A percentile compares a stretch with the other conserved stretches of the same genome.
Evolutionary conservation across 2,888 invertebrate genomes (phyloP).

Genomic region (Calameuta idolon): DNA sequence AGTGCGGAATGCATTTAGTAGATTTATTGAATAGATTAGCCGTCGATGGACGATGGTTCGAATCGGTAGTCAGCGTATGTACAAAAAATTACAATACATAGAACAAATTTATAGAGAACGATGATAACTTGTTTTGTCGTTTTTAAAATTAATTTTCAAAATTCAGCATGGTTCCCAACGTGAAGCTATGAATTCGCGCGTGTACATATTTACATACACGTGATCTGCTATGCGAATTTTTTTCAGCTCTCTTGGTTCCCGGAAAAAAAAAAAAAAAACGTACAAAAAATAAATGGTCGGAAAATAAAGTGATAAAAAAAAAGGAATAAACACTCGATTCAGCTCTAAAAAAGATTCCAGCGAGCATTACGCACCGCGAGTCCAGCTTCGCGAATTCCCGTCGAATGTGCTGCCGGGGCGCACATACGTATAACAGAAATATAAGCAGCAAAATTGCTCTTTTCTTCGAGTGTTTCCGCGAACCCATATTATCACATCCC

Average conservation of each 20-base stretch:
- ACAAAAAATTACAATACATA: too few relatives aligned
- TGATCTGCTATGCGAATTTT: neutral
- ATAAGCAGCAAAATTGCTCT: neutral
- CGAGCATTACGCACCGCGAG: neutral
- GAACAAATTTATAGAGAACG: neutral
- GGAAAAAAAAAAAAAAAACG: neutral
- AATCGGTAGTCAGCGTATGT: too few relatives aligned
- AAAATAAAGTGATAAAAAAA: neutral
- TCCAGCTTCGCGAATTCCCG: neutral
- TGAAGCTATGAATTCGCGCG: neutral
- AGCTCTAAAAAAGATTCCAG: neutral
- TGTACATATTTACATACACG: neutral
- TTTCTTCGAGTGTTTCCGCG: neutral
- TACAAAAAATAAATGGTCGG: neutral
- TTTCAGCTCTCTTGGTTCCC: neutral
- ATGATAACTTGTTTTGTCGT: neutral
- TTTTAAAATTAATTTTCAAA: neutral
- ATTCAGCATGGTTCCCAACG: neutral
- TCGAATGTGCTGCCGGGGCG: neutral
- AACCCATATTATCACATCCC: neutral
- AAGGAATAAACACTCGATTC: neutral
- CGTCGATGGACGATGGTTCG: too few relatives aligned
- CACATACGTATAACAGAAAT: neutral
- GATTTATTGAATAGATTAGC: too few relatives aligned
- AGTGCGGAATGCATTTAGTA: too few relatives aligned